A percentile compares a stretch with the other conserved stretches of the same genome.
Evolutionary conservation across 1,140 invertebrate genomes (phyloP).

Genomic region (Temnothorax longispinosus): DNA sequence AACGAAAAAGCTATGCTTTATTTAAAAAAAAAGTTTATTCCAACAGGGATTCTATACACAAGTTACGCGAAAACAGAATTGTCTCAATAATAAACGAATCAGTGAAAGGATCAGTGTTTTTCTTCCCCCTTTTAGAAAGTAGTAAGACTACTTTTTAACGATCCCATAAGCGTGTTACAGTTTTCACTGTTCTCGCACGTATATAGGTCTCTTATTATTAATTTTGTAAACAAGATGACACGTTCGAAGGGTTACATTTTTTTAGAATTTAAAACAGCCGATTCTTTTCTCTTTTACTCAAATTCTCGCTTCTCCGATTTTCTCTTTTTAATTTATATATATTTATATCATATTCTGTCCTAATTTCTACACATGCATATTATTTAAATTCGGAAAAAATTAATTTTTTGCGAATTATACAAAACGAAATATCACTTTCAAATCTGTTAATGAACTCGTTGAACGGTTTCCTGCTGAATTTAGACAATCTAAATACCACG

Average conservation of each 20-base stretch:
- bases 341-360: background rate
- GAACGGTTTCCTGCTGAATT: background rate
- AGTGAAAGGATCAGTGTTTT: constrained; percentile 60
- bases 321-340: background rate
- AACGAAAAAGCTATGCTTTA: background rate
- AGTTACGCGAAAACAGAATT: constrained; percentile 14
- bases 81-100: background rate
- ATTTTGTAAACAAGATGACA: background rate
- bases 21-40: background rate
- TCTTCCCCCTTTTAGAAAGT: constrained; percentile 74
- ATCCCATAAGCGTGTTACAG: constrained; percentile 60
- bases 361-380: background rate
- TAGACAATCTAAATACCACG: background rate
- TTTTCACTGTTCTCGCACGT: constrained; percentile 32
- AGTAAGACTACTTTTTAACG: constrained; percentile 69
- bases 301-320: background rate
- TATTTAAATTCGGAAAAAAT: background rate
- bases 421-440: background rate
- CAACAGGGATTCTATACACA: background rate
- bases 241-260: background rate
- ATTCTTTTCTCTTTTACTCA: background rate
- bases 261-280: background rate
- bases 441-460: background rate
- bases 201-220: constrained; percentile 1
- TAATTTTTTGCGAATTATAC: background rate